Base-by-base conservation (phyloP, 2,797 vertebrate genomes). In the Muscicapa striata region DNA sequence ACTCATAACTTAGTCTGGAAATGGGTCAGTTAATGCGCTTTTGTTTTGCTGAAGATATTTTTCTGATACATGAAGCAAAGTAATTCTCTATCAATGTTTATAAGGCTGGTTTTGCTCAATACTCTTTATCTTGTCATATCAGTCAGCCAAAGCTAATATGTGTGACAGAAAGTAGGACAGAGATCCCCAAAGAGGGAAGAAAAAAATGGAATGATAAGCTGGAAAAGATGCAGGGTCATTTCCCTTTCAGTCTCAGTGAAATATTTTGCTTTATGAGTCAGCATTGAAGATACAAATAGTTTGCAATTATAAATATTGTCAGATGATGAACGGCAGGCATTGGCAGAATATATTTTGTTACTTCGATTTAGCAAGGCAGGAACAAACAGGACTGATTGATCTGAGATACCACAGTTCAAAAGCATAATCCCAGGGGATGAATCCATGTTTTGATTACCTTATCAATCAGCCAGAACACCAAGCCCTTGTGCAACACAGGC, bases 191-290 rank as follows among this genome's bases (percentile, higher is more conserved):
- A 91, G 51, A 90, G 57, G 36, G 63, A 86, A 0, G 0, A 89
- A 51, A 82, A 82, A 94, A 77, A 41, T 26, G 54, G 90, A 75
- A 68, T 34, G 18, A 84, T 54, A 87, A 91, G 36, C 54, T 64
- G 43, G 55, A 77, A 79, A 85, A 87, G 34, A 91, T 67, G 41
- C 21, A 48, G 87, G 91, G 89, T 91, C 91, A 88, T 82, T 93
- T 91, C 80, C 69, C 67, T 82, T 91, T 76, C 62, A 73, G 82
- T 55, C 76, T 78, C 73, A 63, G 83, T 68, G 79, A 78, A 86
- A 92, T 76, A 94, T 63, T 59, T 89, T 75, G 32, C 61, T 90
- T 90, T 93, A 40, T 93, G 95, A 93, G 58, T 90, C 94, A 93
- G 91, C 76, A 84, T 1, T 27, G 55, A 75, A 77, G 76, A 88